Conservation (phyloP, 2,797 vertebrate genomes). For the Cirrhinus molitorella region DNA sequence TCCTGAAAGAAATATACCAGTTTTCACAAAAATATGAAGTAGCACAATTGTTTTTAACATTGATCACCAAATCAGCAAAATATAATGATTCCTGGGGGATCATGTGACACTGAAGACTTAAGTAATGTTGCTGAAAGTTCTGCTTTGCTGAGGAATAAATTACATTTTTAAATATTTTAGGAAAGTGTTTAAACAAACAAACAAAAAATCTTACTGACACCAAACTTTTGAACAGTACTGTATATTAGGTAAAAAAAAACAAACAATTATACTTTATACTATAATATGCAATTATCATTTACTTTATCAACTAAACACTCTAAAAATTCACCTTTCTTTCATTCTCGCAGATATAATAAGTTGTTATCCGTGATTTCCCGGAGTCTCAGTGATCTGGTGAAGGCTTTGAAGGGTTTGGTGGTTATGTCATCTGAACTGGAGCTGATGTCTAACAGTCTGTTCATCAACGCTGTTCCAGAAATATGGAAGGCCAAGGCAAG, state of each 20-base stretch:
- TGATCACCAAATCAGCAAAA: not conserved
- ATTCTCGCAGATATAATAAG: slow-evolving; percentile 84
- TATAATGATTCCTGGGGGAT: not conserved
- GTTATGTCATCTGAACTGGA: slow-evolving; percentile 93
- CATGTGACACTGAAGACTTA: not conserved
- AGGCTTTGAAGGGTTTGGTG: slow-evolving; percentile 89
- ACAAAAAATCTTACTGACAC: not conserved
- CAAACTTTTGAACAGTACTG: not conserved
- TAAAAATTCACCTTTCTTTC: slow-evolving; percentile 18
- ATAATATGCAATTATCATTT: no score
- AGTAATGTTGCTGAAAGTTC: not conserved
- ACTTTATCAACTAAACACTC: not conserved
- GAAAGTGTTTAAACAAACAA: not conserved
- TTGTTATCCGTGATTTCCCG: slow-evolving; percentile 82
- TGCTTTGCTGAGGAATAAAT: not conserved
- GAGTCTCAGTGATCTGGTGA: slow-evolving; percentile 85
- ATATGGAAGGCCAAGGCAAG: slow-evolving; percentile 88
- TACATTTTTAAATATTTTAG: no score
- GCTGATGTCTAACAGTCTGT: slow-evolving; percentile 89
- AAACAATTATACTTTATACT: no score
- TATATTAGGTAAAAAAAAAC: not conserved
- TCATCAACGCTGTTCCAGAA: slow-evolving; percentile 88
- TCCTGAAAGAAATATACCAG: not conserved
- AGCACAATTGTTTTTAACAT: not conserved
- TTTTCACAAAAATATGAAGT: not conserved